Conservation (phyloP, 2,888 invertebrate species). For the Cryptocephalus primarius region DNA sequence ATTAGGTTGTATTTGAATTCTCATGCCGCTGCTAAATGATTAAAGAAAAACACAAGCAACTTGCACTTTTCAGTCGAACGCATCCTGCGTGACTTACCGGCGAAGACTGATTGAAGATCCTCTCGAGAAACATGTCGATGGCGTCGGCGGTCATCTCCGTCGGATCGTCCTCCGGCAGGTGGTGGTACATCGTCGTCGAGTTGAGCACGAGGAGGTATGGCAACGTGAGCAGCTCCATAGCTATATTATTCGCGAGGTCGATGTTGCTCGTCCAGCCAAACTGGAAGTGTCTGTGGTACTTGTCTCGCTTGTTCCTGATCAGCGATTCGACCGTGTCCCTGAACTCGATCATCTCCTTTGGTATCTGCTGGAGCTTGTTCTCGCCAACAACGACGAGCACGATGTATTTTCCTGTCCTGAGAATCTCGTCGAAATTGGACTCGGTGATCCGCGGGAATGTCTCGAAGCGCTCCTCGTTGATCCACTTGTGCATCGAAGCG, state of each 20-base stretch:
- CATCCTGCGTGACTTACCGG: no score
- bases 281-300: slow-evolving; percentile 71
- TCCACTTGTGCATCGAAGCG: slow-evolving; percentile 70
- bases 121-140: slow-evolving; percentile 63
- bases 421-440: slow-evolving; percentile 72
- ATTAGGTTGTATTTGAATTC: no score
- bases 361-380: slow-evolving; percentile 71
- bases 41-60: no score
- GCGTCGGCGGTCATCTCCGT: slow-evolving; percentile 42
- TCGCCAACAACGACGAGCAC: slow-evolving; percentile 83
- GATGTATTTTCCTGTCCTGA: slow-evolving; percentile 75
- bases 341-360: slow-evolving; percentile 64
- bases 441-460: slow-evolving; percentile 80
- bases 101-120: slow-evolving; percentile 66
- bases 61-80: no score
- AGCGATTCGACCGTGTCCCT: slow-evolving; percentile 76
- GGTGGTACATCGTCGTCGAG: slow-evolving; percentile 85
- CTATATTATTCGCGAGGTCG: slow-evolving; percentile 86
- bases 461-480: slow-evolving; percentile 80
- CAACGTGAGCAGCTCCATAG: slow-evolving; percentile 48
- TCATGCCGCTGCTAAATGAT: no score
- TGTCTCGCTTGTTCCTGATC: slow-evolving; percentile 52
- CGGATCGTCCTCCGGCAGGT: slow-evolving; percentile 58
- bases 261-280: slow-evolving; percentile 93
- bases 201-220: slow-evolving; percentile 66